Evolutionary conservation across 2,888 invertebrate species (phyloP).

Genomic region (Deilephila elpenor): DNA sequence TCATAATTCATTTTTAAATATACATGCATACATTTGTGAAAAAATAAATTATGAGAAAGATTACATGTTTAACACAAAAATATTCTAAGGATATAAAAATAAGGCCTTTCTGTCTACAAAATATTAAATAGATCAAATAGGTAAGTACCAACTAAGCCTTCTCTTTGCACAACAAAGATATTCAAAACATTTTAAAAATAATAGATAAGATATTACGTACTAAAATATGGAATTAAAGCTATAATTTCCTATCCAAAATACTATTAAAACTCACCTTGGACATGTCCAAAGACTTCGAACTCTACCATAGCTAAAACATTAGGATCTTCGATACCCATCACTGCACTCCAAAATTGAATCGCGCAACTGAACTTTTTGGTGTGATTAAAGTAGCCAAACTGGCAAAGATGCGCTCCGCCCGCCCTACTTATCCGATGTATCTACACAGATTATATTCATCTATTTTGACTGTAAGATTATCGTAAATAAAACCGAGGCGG

Average conservation of each 20-base stretch:
- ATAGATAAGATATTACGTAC: not conserved
- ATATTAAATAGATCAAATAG: not conserved
- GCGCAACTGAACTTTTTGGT: slow-evolving; percentile 28
- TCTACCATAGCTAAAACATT: slow-evolving; percentile 91
- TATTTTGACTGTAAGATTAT: slow-evolving; percentile 36
- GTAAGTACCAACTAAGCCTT: not conserved
- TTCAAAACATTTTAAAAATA: not conserved
- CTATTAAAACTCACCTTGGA: slow-evolving; percentile 88
- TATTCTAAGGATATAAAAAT: not conserved
- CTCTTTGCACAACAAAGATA: not conserved
- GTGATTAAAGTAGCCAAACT: slow-evolving; percentile 55
- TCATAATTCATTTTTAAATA: not conserved
- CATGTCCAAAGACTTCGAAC: slow-evolving; percentile 95
- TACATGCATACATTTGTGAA: not conserved
- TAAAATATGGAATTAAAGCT: not conserved
- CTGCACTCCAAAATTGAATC: slow-evolving; percentile 35
- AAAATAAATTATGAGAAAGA: not conserved
- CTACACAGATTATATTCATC: slow-evolving; percentile 11
- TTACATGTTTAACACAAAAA: not conserved
- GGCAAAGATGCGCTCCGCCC: slow-evolving; percentile 56
- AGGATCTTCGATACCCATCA: slow-evolving; percentile 85
- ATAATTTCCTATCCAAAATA: not conserved
- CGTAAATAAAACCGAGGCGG: slow-evolving; percentile 33
- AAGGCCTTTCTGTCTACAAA: not conserved
- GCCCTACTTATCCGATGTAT: slow-evolving; percentile 47